Base-by-base conservation (phyloP, 64 coral and sea anemone species). In the Pocillopora damicornis region DNA sequence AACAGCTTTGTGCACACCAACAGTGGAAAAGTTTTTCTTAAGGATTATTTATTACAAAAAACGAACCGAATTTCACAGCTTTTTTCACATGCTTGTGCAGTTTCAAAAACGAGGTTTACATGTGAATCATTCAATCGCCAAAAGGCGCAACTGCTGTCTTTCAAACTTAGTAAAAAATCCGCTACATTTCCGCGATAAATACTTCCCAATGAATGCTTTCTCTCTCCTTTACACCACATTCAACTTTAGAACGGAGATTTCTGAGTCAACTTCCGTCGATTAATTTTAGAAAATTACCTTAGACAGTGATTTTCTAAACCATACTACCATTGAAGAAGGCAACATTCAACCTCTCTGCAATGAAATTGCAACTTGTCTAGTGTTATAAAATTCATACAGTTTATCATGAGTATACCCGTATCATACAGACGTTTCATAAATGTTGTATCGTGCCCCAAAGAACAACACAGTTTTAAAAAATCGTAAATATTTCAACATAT, bases 31-130 rank as follows among this genome's bases (percentile, higher is more conserved):
- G 72, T 73, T 71, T 26, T 22, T 73, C 72, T n/a, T 57, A 73
- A 73, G 59, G 79, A 57, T 83, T 83, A 72, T 85, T 85, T 26
- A 58, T 73, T 85, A 85, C 64, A 85, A 85, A 85, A 85, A 57
- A 4, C 20, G 36, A 20, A 7, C 42, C 35, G 20, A 34, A 63
- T 34, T 2, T 1, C 14, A 5, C 79, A 35, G 60, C 79, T 5
- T 25, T 26, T 61, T 58, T 63, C 79, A 61, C 60, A 63, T 25
- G 79, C 38, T 8, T 17, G 30, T 81, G 79, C 79, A 60, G 59
- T 64, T 63, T 81, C 25, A n/a, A 69, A 79, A 60, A 30, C 22
- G 77, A 23, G n/a, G 60, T 63, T 15, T 83, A 83, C 79, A 72
- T 58, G 81, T 72, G 81, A 85, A 85, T 85, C 71, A 57, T 85